A percentile compares a stretch with the other conserved stretches of the same genome.
Evolutionary conservation across 2,797 vertebrate species (phyloP).

Genomic region (Amniataba percoides): DNA sequence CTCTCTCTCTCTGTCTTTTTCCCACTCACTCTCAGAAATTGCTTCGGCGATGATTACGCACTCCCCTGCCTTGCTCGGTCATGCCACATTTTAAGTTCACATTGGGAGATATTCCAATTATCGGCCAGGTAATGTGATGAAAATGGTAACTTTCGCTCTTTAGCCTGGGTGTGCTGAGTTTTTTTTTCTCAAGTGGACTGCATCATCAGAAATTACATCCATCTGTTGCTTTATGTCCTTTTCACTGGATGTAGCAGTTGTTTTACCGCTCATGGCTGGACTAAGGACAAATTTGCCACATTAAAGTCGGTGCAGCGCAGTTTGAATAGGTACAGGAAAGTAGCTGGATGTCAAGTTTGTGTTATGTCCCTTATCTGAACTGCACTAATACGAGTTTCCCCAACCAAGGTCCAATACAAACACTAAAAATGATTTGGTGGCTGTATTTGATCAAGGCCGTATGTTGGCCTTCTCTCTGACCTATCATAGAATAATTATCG

Average conservation of each 20-base stretch:
- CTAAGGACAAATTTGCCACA: neutral
- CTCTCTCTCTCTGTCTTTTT: conserved; percentile 42
- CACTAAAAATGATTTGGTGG: conserved; percentile 30
- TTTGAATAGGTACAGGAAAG: neutral
- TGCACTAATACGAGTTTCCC: conserved; percentile 4
- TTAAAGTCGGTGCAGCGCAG: neutral
- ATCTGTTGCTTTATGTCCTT: conserved; percentile 24
- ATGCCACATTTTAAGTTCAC: conserved; percentile 63
- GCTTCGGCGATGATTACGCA: conserved; percentile 51
- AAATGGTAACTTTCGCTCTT: conserved; percentile 48
- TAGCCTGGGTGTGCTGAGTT: conserved; percentile 47
- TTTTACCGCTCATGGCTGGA: neutral
- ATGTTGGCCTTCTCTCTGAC: conserved; percentile 42
- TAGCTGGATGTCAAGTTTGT: conserved; percentile 26
- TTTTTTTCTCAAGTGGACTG: conserved; percentile 34
- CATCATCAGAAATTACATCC: conserved; percentile 24
- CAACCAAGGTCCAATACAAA: conserved; percentile 13
- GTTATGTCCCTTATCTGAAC: neutral
- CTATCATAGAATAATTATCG: conserved; percentile 52
- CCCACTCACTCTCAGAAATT: conserved; percentile 55
- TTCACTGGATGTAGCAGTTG: conserved; percentile 9
- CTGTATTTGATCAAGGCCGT: conserved; percentile 46
- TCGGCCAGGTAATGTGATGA: conserved; percentile 62
- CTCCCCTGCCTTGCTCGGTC: conserved; percentile 44
- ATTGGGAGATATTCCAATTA: conserved; percentile 61